Percentiles rank a stretch among this genome's conserved stretches.
Conservation (phyloP, 1,140 invertebrate species). For the Leptopilina boulardi region DNA sequence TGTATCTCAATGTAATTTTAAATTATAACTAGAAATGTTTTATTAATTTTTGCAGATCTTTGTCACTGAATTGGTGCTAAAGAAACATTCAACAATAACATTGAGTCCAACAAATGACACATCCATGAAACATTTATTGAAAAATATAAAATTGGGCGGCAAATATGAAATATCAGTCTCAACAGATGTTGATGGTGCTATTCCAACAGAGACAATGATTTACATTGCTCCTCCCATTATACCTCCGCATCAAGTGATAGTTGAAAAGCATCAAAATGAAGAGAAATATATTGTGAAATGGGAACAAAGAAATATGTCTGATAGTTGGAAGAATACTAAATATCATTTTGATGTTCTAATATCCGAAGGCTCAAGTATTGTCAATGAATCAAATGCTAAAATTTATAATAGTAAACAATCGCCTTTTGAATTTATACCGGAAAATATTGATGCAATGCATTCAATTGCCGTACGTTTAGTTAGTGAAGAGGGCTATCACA, state of each 20-base stretch:
- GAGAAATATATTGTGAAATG: conserved; percentile 81
- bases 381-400: conserved; percentile 76
- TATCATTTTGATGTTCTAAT: conserved; percentile 82
- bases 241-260: conserved; percentile 81
- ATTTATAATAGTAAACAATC: conserved; percentile 74
- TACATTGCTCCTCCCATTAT: conserved; percentile 79
- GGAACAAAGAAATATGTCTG: conserved; percentile 71
- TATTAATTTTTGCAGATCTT: conserved; percentile 74
- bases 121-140: conserved; percentile 75
- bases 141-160: conserved; percentile 79
- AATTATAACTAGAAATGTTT: too few relatives aligned
- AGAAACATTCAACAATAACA: conserved; percentile 73
- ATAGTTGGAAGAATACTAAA: conserved; percentile 64
- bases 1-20: too few relatives aligned
- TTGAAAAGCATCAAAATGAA: conserved; percentile 74
- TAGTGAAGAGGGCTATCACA: conserved; percentile 81
- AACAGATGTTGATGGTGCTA: conserved; percentile 75
- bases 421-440: conserved; percentile 78
- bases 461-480: conserved; percentile 81
- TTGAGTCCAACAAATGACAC: conserved; percentile 72
- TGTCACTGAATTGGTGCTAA: conserved; percentile 75
- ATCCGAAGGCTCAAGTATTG: conserved; percentile 73
- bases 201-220: conserved; percentile 69
- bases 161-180: conserved; percentile 80
- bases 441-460: conserved; percentile 76